Evolutionary conservation across 2,888 invertebrate species (phyloP), one percentile per base, ranked within the genome.

Genomic region (Ferrisia virgata): DNA sequence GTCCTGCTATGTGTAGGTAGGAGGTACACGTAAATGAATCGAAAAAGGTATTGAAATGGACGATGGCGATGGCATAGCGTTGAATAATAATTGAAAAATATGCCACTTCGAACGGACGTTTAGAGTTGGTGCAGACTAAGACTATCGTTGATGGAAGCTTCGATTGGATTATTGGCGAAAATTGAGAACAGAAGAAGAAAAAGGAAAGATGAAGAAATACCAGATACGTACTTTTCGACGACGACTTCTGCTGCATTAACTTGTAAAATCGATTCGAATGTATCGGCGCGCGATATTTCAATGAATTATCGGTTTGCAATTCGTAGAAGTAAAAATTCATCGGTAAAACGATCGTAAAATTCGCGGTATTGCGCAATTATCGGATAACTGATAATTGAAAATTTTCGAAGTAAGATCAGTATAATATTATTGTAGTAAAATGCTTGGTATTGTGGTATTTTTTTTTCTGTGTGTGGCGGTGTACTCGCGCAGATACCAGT

Each of bases 41-140:
- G 22, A 76, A 76, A 76, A 76, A 76, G 72, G 72, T 76, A 76
- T 76, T 76, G 72, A 76, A 76, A 76, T 36, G n/a, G n/a, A n/a
- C n/a, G n/a, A n/a, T n/a, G n/a, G n/a, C 72, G 33, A 13, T 76
- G 1, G 72, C 36, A 0, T 36, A 18, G 72, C 72, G 25, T 76
- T 76, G 72, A 76, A 76, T 76, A 76, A 76, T 76, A 76, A 76
- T 76, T 18, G n/a, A 1, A 72, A 36, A 18, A 76, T n/a, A 36
- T 36, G 33, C 72, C 36, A 33, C 36, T 76, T 36, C 6, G 36
- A 76, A 36, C 31, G 72, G 31, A 33, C 72, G 36, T 36, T 31
- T 13, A 25, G 11, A 9, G 11, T 0, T 4, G 2, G 47, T 13
- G n/a, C 28, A 58, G 58, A 58, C 64, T 15, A 36, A n/a, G 36